Evolutionary conservation across 2,113 vertebrate species (phyloP).

Genomic region (Neolamprologus falcicula): DNA sequence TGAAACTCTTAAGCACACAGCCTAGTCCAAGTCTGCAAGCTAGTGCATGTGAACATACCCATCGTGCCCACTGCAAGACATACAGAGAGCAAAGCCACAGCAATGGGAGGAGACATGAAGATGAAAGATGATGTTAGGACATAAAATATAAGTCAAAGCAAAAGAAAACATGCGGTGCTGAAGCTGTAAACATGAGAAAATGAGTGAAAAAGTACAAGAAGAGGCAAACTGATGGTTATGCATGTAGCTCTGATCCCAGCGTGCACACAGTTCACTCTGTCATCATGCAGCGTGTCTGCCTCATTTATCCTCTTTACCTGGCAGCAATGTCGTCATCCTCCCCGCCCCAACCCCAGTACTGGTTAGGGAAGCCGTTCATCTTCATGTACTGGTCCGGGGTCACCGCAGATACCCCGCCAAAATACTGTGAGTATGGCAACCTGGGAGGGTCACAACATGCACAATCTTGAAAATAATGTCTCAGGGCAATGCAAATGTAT

Average conservation of each 20-base stretch:
- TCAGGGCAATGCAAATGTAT: background rate
- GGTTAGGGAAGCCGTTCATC: conserved; percentile 94
- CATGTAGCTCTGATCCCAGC: background rate
- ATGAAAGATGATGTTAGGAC: conserved; percentile 23
- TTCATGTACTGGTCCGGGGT: conserved; percentile 93
- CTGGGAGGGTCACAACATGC: conserved; percentile 57
- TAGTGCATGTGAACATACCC: conserved; percentile 44
- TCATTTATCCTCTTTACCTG: conserved; percentile 71
- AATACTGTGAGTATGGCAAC: conserved; percentile 88
- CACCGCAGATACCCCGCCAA: conserved; percentile 88
- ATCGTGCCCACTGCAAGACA: conserved; percentile 35
- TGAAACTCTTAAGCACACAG: background rate
- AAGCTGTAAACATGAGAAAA: background rate
- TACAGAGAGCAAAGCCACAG: conserved; percentile 39
- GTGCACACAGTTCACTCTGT: background rate
- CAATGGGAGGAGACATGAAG: conserved; percentile 10
- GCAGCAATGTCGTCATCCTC: conserved; percentile 92
- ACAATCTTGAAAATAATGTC: background rate
- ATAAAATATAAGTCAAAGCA: background rate
- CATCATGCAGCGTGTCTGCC: background rate
- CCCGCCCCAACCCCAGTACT: conserved; percentile 94
- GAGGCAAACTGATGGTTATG: background rate
- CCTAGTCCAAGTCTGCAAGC: background rate
- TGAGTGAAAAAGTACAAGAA: background rate
- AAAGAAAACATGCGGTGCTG: background rate